Evolutionary conservation across 2,113 vertebrate species (phyloP).

Genomic region (Cryptoleucopteryx plumbea): DNA sequence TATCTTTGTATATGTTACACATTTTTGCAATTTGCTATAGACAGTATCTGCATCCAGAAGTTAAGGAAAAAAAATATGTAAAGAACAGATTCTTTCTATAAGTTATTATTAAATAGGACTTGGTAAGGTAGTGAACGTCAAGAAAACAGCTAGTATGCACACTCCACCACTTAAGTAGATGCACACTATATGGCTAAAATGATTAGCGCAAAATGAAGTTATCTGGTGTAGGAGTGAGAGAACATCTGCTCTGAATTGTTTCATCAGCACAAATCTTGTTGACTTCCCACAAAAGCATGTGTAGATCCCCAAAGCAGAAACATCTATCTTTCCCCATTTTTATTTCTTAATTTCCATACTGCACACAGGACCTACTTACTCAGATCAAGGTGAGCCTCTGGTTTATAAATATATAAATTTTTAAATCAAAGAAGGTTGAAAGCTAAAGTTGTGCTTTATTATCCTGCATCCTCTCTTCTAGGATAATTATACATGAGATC

Average conservation of each 20-base stretch:
- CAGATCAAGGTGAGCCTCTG: not conserved
- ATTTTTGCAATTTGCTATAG: not conserved
- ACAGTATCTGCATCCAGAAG: not conserved
- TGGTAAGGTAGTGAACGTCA: not conserved
- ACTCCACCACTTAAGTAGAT: not conserved
- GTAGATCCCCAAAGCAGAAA: not conserved
- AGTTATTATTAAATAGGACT: not conserved
- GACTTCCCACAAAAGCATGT: not conserved
- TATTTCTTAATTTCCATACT: not conserved
- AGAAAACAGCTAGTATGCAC: not conserved
- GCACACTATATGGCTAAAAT: not conserved
- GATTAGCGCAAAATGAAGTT: not conserved
- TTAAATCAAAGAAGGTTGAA: not conserved
- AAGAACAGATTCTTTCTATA: not conserved
- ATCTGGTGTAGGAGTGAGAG: not conserved
- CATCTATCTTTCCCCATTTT: not conserved
- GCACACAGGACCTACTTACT: not conserved
- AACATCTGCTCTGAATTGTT: not conserved
- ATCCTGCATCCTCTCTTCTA: not conserved
- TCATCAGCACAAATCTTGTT: not conserved
- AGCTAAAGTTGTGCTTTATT: not conserved
- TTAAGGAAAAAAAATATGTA: not conserved
- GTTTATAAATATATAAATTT: not conserved
- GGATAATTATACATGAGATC: not conserved
- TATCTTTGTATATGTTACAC: not conserved